Evolutionary conservation across 2,888 invertebrate genomes (phyloP).

Genomic region (Limnephilus rhombicus): DNA sequence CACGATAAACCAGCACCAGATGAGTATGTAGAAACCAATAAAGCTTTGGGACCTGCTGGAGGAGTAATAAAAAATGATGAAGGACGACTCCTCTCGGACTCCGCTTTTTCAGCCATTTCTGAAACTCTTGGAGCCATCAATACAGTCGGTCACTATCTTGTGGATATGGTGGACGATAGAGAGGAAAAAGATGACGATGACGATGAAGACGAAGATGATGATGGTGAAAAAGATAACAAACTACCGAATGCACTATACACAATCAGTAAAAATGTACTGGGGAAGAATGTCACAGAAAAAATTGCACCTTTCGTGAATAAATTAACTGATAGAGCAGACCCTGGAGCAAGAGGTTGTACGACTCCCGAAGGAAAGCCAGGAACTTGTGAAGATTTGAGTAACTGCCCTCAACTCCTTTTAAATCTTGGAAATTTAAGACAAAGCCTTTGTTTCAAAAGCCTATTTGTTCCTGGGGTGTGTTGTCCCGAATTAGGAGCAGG

Average conservation of each 20-base stretch:
- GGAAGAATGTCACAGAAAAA: conserved; percentile 87
- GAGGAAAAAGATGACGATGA: conserved; percentile 73
- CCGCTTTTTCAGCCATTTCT: conserved; percentile 80
- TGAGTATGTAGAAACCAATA: conserved; percentile 62
- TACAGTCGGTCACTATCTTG: conserved; percentile 90
- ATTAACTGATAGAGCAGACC: conserved; percentile 73
- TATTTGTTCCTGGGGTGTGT: conserved; percentile 95
- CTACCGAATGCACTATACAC: conserved; percentile 88
- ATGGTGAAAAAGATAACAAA: conserved; percentile 73
- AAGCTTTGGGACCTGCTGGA: conserved; percentile 61
- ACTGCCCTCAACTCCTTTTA: conserved; percentile 90
- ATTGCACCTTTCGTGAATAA: conserved; percentile 84
- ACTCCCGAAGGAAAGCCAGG: conserved; percentile 90
- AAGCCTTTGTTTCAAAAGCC: conserved; percentile 93
- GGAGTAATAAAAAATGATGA: conserved; percentile 59
- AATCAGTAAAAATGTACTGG: conserved; percentile 87
- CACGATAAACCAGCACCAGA: conserved; percentile 48
- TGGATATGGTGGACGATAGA: conserved; percentile 84
- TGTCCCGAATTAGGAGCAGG: conserved; percentile 82
- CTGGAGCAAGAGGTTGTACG: conserved; percentile 82
- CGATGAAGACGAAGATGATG: conserved; percentile 71
- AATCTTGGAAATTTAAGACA: conserved; percentile 90
- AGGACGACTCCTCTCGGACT: conserved; percentile 77
- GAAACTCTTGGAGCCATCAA: conserved; percentile 88
- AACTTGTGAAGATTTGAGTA: conserved; percentile 91